These are phyloP conservation scores for Muraenolepis orangiensis DNA, from an alignment of 2,797 vertebrate species.

Conservation along the genomic window DNA sequence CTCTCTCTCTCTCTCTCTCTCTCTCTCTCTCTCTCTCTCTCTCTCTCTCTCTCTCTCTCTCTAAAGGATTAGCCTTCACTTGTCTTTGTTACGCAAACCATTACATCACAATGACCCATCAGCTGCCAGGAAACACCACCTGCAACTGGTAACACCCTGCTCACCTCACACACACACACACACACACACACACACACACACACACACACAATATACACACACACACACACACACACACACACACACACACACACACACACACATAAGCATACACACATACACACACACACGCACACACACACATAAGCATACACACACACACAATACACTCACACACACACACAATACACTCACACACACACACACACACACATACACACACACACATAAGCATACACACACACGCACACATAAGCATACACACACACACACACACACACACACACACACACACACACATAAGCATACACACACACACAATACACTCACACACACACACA, in stretches of 20 bases:
- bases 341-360: not conserved
- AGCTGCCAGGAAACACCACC: not conserved
- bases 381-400: not conserved
- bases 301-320: too few species aligned
- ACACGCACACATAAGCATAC: not conserved
- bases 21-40: conserved; percentile 2
- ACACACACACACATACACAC: not conserved
- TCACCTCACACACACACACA: not conserved
- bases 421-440: not conserved
- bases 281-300: not conserved
- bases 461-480: too few species aligned
- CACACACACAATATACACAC: not conserved
- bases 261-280: not conserved
- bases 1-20: conserved; percentile 6
- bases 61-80: not conserved
- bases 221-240: not conserved
- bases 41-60: not conserved
- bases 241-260: not conserved
- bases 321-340: not conserved
- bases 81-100: not conserved
- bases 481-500: not conserved
- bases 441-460: not conserved
- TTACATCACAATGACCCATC: not conserved
- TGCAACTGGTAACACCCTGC: not conserved
- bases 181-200: not conserved